Base-by-base conservation (phyloP, 2,888 invertebrate genomes). In the Conistra vaccinii region DNA sequence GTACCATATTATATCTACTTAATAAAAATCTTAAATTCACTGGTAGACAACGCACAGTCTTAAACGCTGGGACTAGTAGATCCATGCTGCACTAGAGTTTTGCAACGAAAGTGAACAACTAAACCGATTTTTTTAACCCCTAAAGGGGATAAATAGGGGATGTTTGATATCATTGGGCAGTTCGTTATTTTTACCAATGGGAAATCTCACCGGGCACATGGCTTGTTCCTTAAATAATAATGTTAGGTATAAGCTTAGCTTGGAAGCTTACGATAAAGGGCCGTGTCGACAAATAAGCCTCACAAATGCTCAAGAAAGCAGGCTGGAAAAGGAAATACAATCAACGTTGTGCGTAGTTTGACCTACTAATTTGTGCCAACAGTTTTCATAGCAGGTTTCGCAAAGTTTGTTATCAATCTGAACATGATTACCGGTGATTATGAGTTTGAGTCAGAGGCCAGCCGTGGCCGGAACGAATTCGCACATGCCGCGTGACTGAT, bases 381-480 rank as follows among this genome's bases (percentile, higher is more conserved):
- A 85, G 84, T 86, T 80, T 80, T 69, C 78, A 78, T 78, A 72
- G 80, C 67, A 77, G 68, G 70, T 76, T 78, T 82, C 71, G 86
- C 86, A 81, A 86, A 90, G 85, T 88, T 87, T 81, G 87, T 89
- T 90, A 90, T 90, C 89, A 89, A 88, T 89, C 82, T 74, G 85
- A 86, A 69, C 69, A 80, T 67, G 84, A 90, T 89, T 89, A 87
- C 81, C 77, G 89, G 86, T 84, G 88, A 91, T 90, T 91, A 88
- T 85, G 85, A 82, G 87, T 86, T 90, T 87, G 88, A 87, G 80
- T 87, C 87, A 85, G 87, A 84, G 78, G 85, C 88, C 77, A 35
- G 60, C 78, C 90, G 89, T 89, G 91, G 84, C 90, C 90, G 93
- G 86, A 92, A 91, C 94, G 90, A 93, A 94, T 92, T 85, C 78